Conservation (phyloP, 2,797 vertebrate species). For the Mallotus villosus region DNA sequence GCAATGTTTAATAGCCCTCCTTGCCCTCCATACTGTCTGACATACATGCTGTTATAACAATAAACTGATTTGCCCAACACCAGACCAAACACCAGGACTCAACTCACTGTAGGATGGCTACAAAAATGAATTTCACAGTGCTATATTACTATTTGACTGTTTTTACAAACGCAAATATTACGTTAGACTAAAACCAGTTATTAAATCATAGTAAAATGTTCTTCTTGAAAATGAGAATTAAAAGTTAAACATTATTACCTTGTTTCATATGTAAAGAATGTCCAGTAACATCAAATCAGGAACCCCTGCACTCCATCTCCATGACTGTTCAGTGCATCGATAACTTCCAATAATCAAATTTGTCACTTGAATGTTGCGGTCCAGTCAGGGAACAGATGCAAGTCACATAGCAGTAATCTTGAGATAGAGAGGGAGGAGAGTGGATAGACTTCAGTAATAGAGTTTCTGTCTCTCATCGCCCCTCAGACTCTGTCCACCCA, state of each 20-base stretch:
- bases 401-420: not conserved
- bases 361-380: conserved; percentile 43
- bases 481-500: conserved; percentile 13
- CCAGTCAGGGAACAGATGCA: not conserved
- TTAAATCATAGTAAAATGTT: not conserved
- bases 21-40: too few relatives aligned
- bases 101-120: not conserved
- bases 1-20: not conserved
- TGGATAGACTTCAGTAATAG: conserved; percentile 10
- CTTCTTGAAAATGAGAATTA: not conserved
- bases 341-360: conserved; percentile 52
- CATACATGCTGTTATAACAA: too few relatives aligned
- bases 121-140: conserved; percentile 11
- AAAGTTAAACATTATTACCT: conserved; percentile 10
- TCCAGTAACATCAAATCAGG: conserved; percentile 50
- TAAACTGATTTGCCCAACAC: not conserved
- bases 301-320: conserved; percentile 51
- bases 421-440: not conserved
- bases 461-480: conserved; percentile 1
- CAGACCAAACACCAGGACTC: conserved; percentile 10
- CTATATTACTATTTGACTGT: not conserved
- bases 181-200: not conserved
- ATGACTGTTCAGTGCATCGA: conserved; percentile 45
- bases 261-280: conserved; percentile 29
- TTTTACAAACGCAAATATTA: not conserved